These are phyloP conservation scores for Myotis findleyi DNA, from an alignment of 2,797 vertebrate species.

Conservation along the genomic window DNA sequence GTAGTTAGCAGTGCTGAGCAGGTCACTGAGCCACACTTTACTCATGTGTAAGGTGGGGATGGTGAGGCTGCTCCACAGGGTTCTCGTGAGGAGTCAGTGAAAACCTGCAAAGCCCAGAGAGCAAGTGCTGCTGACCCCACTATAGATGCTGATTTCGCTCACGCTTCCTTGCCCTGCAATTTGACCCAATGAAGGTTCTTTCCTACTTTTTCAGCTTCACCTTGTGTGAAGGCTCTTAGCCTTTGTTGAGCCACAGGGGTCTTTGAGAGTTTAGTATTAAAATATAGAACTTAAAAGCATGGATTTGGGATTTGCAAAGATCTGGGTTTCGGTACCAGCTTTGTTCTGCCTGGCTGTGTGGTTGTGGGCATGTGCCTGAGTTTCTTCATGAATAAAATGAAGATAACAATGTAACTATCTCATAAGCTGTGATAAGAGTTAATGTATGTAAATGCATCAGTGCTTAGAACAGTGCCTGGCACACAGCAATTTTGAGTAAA, in stretches of 20 bases:
- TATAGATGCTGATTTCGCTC: neutral
- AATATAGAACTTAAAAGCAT: neutral
- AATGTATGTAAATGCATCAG: neutral
- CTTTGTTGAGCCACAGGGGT: neutral
- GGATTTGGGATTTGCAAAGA: neutral
- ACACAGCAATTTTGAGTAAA: neutral
- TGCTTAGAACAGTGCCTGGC: neutral
- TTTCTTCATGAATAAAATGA: slow-evolving; percentile 4
- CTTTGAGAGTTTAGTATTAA: neutral
- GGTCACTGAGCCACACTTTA: neutral
- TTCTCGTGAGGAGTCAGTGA: neutral
- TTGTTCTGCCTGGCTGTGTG: neutral
- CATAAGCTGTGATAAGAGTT: neutral
- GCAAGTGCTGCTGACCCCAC: neutral
- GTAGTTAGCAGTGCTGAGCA: neutral
- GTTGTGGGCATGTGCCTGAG: neutral
- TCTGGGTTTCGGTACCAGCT: neutral
- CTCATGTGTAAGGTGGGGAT: neutral
- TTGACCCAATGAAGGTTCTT: neutral
- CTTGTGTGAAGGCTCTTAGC: neutral
- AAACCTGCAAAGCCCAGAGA: neutral
- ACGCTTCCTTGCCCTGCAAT: neutral
- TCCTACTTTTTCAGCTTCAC: neutral
- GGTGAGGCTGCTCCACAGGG: neutral
- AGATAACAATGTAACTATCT: neutral